Conservation (phyloP, 2,113 vertebrate genomes). For the Melozone crissalis region DNA sequence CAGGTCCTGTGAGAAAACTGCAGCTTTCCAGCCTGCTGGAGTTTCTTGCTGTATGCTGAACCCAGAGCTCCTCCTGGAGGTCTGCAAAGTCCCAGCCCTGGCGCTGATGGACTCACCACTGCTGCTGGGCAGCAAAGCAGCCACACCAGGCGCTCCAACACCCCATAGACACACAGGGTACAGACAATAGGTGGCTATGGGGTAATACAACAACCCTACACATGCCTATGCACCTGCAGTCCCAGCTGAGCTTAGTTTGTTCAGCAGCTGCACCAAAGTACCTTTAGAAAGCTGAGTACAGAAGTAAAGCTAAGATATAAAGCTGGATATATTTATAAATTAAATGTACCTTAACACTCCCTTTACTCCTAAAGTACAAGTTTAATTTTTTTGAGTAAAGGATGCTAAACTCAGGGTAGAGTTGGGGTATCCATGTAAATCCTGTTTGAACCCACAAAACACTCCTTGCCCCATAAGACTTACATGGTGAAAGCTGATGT, state of each 20-base stretch:
- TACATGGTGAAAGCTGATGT: background rate
- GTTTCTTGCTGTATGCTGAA: background rate
- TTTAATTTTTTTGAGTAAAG: background rate
- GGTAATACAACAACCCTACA: no score
- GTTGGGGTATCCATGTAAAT: background rate
- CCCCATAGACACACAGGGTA: rapidly evolving
- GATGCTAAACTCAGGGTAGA: background rate
- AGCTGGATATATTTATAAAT: background rate
- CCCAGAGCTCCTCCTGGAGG: conserved; percentile 58
- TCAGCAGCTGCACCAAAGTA: background rate
- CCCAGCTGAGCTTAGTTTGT: background rate
- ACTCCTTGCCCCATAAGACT: background rate
- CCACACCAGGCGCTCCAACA: rapidly evolving
- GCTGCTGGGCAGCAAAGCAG: background rate
- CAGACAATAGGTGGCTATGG: rapidly evolving
- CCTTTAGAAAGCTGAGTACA: background rate
- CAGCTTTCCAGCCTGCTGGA: background rate
- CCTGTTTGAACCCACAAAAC: background rate
- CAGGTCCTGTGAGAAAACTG: background rate
- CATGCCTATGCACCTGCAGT: background rate
- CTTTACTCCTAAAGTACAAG: background rate
- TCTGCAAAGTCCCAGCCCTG: background rate
- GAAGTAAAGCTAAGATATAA: background rate
- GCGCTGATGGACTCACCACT: rapidly evolving
- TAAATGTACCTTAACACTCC: background rate